Evolutionary conservation across 2,888 invertebrate species (phyloP).

Genomic region (Horisme vitalbata): DNA sequence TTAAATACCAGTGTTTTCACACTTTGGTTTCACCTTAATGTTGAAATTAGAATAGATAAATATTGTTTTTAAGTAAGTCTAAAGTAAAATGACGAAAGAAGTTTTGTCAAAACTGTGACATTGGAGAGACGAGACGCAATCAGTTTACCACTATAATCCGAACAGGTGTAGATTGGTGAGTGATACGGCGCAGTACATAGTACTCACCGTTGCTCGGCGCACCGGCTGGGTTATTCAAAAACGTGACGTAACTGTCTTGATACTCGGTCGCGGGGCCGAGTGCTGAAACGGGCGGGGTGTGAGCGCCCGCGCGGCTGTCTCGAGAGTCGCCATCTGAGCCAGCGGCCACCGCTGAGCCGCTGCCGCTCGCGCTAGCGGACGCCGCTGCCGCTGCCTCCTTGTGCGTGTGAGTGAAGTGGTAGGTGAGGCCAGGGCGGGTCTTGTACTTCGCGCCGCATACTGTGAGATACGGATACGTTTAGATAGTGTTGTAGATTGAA

Average conservation of each 20-base stretch:
- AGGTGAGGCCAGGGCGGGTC: conserved; percentile 96
- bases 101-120: too few species aligned
- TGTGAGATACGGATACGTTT: conserved; percentile 59
- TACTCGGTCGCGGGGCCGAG: conserved; percentile 75
- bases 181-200: conserved; percentile 25
- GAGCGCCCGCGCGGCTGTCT: conserved; percentile 87
- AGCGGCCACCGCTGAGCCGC: conserved; percentile 39
- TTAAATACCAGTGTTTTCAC: too few species aligned
- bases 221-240: conserved; percentile 83
- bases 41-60: too few species aligned
- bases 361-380: conserved; percentile 40
- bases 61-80: too few species aligned
- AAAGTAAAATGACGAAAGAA: too few species aligned
- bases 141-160: too few species aligned
- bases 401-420: conserved; percentile 97
- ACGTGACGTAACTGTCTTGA: conserved; percentile 87
- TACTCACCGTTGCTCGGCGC: conserved; percentile 35
- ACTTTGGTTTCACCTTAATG: too few species aligned
- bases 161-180: background rate
- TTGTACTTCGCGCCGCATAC: conserved; percentile 98
- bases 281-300: conserved; percentile 72
- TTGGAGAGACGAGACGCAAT: too few species aligned
- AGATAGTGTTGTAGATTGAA: background rate
- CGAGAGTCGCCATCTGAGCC: conserved; percentile 64
- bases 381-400: conserved; percentile 74